These are phyloP conservation scores for Heterodera schachtii DNA, from an alignment of 1,140 invertebrate genomes.

Conservation along the genomic window DNA sequence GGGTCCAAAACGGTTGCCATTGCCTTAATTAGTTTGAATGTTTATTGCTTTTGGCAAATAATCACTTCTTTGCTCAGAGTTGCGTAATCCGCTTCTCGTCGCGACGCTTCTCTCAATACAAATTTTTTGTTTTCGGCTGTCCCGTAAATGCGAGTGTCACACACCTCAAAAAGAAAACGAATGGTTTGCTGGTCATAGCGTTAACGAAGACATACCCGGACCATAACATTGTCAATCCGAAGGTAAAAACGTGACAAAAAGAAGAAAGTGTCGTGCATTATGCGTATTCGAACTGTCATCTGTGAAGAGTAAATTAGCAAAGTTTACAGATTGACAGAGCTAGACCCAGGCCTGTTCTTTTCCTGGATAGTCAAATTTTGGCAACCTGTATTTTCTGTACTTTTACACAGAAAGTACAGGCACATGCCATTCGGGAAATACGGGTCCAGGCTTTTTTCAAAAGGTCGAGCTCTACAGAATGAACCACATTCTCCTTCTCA, in stretches of 20 bases:
- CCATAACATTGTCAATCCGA: conserved; percentile 76
- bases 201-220: not conserved
- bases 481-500: too few species aligned
- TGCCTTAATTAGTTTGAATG: conserved; percentile 16
- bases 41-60: not conserved
- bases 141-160: conserved; percentile 89
- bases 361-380: too few species aligned
- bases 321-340: not conserved
- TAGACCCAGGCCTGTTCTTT: too few species aligned
- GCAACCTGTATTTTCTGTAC: too few species aligned
- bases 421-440: too few species aligned
- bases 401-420: too few species aligned
- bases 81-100: conserved; percentile 47
- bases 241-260: conserved; percentile 87
- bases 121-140: conserved; percentile 68
- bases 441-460: too few species aligned
- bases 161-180: conserved; percentile 81
- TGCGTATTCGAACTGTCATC: conserved; percentile 74
- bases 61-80: conserved; percentile 29
- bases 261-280: conserved; percentile 91
- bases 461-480: too few species aligned
- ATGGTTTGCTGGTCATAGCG: not conserved
- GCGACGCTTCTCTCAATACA: conserved; percentile 55
- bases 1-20: conserved; percentile 21
- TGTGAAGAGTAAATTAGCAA: conserved; percentile 6